Percentiles rank a stretch among this genome's conserved stretches.
phyloP scores from a whole-genome alignment of 2,888 invertebrate genomes.

The Malacosoma neustria region DNA sequence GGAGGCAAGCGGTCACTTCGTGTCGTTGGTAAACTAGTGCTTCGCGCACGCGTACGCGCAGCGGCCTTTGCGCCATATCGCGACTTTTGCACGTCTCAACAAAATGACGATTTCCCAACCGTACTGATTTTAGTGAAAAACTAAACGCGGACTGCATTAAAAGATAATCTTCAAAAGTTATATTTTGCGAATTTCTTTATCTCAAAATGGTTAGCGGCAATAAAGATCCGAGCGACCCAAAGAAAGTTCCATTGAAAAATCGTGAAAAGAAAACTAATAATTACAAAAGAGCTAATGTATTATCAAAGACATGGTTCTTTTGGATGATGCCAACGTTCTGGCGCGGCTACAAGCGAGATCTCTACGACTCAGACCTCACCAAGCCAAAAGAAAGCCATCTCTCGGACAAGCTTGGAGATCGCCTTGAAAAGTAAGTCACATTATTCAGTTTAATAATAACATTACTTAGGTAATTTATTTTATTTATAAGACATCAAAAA shows the following conservation, averaged over 20 bases:
- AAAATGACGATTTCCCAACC: conserved; percentile 35
- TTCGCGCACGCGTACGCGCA: conserved; percentile 39
- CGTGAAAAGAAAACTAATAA: conserved; percentile 66
- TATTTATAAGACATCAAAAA: no score
- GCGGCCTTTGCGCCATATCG: conserved; percentile 29
- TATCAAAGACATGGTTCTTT: conserved; percentile 62
- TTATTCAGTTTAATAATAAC: no score
- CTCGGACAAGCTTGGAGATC: conserved; percentile 77
- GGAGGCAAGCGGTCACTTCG: conserved; percentile 47
- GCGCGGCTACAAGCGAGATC: conserved; percentile 76
- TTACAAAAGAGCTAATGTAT: conserved; percentile 52
- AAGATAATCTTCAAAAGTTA: no score
- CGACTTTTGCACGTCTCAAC: conserved; percentile 24
- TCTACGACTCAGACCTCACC: conserved; percentile 81
- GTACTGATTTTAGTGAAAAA: conserved; percentile 22
- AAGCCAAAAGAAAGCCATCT: conserved; percentile 79
- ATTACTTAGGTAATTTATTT: no score
- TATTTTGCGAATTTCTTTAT: no score
- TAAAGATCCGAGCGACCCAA: conserved; percentile 51
- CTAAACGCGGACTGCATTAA: no score
- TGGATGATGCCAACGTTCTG: conserved; percentile 74
- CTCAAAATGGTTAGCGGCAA: conserved; percentile 67
- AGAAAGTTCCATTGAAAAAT: conserved; percentile 60
- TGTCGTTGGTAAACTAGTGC: conserved; percentile 42
- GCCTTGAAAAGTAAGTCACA: conserved; percentile 76